These are phyloP conservation scores for Hyles lineata DNA, from an alignment of 2,888 invertebrate species.

Conservation along the genomic window DNA sequence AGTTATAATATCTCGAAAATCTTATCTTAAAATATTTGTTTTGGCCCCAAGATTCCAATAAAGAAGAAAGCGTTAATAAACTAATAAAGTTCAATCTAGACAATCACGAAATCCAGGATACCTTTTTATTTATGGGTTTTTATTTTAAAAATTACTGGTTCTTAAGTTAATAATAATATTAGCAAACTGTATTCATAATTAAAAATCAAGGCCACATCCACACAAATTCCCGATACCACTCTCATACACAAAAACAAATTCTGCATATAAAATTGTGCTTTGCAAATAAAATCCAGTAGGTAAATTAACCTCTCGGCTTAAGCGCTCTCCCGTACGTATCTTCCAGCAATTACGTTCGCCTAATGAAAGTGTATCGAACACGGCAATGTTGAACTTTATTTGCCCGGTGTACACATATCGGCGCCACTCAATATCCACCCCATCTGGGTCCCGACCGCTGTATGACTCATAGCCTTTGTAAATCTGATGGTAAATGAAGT, in stretches of 20 bases:
- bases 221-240: background rate
- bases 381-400: constrained; percentile 23
- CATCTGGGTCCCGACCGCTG: background rate
- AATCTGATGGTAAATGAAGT: background rate
- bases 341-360: constrained; percentile 42
- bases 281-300: constrained; percentile 13
- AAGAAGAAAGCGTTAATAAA: no score
- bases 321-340: background rate
- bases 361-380: constrained; percentile 50
- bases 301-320: constrained; percentile 7
- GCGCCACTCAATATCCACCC: constrained; percentile 3
- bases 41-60: no score
- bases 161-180: background rate
- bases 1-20: no score
- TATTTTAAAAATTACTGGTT: no score
- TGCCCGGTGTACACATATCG: background rate
- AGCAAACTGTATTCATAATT: background rate
- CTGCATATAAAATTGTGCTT: background rate
- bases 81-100: no score
- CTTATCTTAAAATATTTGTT: no score
- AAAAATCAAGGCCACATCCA: no score
- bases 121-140: no score
- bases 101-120: no score
- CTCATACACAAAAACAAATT: background rate
- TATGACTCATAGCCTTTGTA: background rate